phyloP scores from a whole-genome alignment of 2,888 invertebrate species.

The Hypselothyrea guttata region DNA sequence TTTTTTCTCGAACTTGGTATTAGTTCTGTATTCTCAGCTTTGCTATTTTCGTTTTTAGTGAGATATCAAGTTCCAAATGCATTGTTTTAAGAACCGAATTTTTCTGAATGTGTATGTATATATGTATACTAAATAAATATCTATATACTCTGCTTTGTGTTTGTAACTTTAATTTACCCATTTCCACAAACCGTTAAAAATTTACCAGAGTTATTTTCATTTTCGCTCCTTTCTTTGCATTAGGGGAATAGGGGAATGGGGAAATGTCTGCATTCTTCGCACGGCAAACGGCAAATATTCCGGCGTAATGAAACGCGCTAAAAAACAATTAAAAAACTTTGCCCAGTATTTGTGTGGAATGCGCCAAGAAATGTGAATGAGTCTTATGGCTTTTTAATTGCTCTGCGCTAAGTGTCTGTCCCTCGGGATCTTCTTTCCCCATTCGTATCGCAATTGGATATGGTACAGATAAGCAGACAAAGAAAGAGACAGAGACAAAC shows the following conservation, averaged over 20 bases:
- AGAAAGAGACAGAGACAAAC: no score
- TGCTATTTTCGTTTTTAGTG: no score
- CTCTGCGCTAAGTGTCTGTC: slow-evolving; percentile 9
- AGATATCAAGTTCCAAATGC: no score
- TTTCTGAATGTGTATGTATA: no score
- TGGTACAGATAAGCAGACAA: background rate
- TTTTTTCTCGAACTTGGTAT: no score
- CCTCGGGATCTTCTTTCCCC: background rate
- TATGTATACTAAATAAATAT: no score
- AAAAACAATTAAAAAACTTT: slow-evolving; percentile 69
- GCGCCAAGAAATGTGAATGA: slow-evolving; percentile 51
- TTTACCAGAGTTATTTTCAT: slow-evolving; percentile 63
- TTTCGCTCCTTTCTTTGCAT: slow-evolving; percentile 8
- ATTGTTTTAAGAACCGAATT: no score
- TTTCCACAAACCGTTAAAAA: slow-evolving; percentile 62
- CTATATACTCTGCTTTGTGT: no score
- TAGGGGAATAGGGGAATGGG: no score
- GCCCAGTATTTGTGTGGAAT: slow-evolving; percentile 46
- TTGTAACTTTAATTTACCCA: slow-evolving; percentile 65
- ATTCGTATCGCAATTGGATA: slow-evolving; percentile 24
- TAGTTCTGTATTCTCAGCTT: no score
- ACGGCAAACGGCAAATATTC: slow-evolving; percentile 14
- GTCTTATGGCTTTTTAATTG: slow-evolving; percentile 64
- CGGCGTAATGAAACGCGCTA: slow-evolving; percentile 37
- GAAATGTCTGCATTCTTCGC: slow-evolving; percentile 25